phyloP scores from a whole-genome alignment of 1,140 invertebrate genomes.

The Capitella teleta region DNA sequence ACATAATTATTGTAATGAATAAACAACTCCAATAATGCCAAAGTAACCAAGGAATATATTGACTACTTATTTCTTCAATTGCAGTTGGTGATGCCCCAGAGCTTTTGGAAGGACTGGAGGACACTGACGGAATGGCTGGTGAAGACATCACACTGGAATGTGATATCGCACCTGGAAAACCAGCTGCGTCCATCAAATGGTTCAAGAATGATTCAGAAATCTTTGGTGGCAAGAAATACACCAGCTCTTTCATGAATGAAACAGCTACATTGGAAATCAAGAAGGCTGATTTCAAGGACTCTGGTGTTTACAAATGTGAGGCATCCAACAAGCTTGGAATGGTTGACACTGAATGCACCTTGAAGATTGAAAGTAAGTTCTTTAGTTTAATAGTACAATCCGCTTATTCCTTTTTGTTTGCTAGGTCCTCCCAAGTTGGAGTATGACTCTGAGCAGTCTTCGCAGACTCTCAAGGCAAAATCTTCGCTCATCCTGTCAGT shows the following conservation, averaged over 20 bases:
- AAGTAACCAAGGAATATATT: too few relatives aligned
- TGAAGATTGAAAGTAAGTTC: constrained; percentile 36
- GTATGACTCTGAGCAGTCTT: constrained; percentile 19
- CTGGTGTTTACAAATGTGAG: constrained; percentile 32
- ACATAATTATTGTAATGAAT: too few relatives aligned
- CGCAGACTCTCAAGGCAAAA: constrained; percentile 23
- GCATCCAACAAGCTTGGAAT: constrained; percentile 31
- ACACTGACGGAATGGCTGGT: background rate
- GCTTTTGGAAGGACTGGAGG: constrained; percentile 5
- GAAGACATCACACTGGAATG: constrained; percentile 2
- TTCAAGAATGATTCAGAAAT: constrained; percentile 28
- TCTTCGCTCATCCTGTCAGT: constrained; percentile 43
- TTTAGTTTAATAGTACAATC: too few relatives aligned
- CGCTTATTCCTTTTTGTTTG: too few relatives aligned
- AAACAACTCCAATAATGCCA: too few relatives aligned
- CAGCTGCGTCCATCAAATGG: constrained; percentile 6
- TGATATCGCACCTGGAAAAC: constrained; percentile 10
- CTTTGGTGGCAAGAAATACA: constrained; percentile 31
- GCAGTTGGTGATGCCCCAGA: constrained; percentile 10
- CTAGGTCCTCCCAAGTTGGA: constrained; percentile 6
- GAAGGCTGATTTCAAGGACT: constrained; percentile 31
- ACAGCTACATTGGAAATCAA: constrained; percentile 30
- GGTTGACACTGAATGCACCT: constrained; percentile 32
- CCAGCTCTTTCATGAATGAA: constrained; percentile 34
- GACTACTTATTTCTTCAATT: too few relatives aligned